A percentile compares a stretch with the other conserved stretches of the same genome.
These are phyloP conservation scores for Eupleurogrammus muticus DNA, from an alignment of 2,797 vertebrate species.

Conservation along the genomic window DNA sequence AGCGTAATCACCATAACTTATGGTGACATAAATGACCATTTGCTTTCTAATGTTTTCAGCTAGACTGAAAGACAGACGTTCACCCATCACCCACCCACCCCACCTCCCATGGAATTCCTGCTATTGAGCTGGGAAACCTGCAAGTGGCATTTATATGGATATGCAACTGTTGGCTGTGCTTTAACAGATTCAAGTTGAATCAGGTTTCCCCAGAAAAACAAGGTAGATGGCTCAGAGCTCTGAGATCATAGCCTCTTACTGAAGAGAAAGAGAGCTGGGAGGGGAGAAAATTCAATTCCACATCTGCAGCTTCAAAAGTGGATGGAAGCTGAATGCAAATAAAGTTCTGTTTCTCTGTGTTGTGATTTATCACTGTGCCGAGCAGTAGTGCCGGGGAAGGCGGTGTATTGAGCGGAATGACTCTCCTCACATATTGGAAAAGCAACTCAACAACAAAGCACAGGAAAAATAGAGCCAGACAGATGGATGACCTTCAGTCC, in stretches of 20 bases:
- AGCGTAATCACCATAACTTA: slow-evolving; percentile 69
- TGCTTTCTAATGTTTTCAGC: slow-evolving; percentile 40
- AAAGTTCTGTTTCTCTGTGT: slow-evolving; percentile 79
- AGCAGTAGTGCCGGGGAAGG: slow-evolving; percentile 72
- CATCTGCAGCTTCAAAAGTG: slow-evolving; percentile 79
- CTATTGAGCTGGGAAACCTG: slow-evolving; percentile 29
- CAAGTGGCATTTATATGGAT: slow-evolving; percentile 41
- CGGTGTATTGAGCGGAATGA: slow-evolving; percentile 79
- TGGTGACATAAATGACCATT: slow-evolving; percentile 64
- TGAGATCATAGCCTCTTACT: slow-evolving; percentile 74
- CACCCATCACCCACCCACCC: not conserved
- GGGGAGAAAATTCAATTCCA: slow-evolving; percentile 78
- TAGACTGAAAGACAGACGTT: slow-evolving; percentile 36
- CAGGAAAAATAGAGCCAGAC: slow-evolving; percentile 74
- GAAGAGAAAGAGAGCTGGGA: slow-evolving; percentile 59
- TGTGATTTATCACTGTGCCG: slow-evolving; percentile 83
- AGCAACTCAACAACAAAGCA: slow-evolving; percentile 79
- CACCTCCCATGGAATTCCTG: slow-evolving; percentile 20
- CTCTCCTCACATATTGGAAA: slow-evolving; percentile 81
- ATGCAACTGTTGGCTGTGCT: slow-evolving; percentile 65
- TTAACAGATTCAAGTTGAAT: slow-evolving; percentile 62
- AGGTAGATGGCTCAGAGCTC: slow-evolving; percentile 58
- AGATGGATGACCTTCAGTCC: slow-evolving; percentile 83
- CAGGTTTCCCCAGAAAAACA: slow-evolving; percentile 62
- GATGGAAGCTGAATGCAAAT: slow-evolving; percentile 85